These are phyloP conservation scores for Timandra comae DNA, from an alignment of 2,888 invertebrate species.

Conservation along the genomic window DNA sequence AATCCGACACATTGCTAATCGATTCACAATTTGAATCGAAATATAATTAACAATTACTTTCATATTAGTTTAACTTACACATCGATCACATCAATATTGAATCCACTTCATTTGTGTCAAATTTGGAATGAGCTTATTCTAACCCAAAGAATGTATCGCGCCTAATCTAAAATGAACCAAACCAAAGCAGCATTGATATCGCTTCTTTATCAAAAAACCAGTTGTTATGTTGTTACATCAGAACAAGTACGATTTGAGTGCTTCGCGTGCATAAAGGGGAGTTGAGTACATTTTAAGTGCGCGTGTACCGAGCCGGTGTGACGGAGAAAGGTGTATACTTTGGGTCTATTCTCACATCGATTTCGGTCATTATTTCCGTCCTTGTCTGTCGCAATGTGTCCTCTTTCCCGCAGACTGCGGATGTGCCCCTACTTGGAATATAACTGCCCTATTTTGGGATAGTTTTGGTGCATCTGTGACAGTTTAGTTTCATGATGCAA, in stretches of 20 bases:
- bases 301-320: constrained; percentile 39
- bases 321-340: constrained; percentile 33
- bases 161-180: too few relatives aligned
- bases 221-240: constrained; percentile 26
- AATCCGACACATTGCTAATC: constrained; percentile 51
- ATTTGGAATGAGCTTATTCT: too few relatives aligned
- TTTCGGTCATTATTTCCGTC: constrained; percentile 52
- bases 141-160: too few relatives aligned
- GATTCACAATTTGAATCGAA: constrained; percentile 51
- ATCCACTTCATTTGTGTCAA: too few relatives aligned
- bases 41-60: constrained; percentile 14
- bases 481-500: constrained; percentile 19
- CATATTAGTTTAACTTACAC: too few relatives aligned
- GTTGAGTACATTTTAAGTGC: constrained; percentile 56
- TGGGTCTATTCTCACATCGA: constrained; percentile 50
- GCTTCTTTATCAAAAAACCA: constrained; percentile 17
- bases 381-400: constrained; percentile 42
- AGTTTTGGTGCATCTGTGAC: constrained; percentile 34
- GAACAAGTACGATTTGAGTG: constrained; percentile 34
- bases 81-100: too few relatives aligned
- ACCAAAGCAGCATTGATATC: constrained; percentile 1
- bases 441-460: constrained; percentile 49
- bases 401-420: constrained; percentile 55
- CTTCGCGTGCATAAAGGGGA: constrained; percentile 30
- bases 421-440: constrained; percentile 36